Evolutionary conservation across 2,797 vertebrate genomes (phyloP), one percentile per base, ranked within the genome.

Genomic region (Staurois parvus): DNA sequence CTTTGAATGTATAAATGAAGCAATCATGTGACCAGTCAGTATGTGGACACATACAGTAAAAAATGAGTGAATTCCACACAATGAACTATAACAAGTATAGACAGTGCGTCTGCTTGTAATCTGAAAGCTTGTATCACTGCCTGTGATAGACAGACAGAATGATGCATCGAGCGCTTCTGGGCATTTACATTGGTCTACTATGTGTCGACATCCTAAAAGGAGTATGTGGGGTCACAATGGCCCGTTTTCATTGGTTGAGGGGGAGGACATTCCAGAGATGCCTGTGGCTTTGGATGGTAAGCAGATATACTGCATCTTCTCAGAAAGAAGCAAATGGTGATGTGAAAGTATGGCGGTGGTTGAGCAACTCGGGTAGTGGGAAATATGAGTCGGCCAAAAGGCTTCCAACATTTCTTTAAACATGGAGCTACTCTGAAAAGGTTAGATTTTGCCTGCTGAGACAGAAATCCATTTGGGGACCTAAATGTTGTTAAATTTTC

Each of bases 201-300:
- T 59, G 52, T 59, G 21, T 24, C 30, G 45, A 81, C 29, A 48
- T 34, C 13, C 13, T 48, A 70, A 34, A 70, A 70, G 17, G 45
- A 81, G 76, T 48, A 45, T 48, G 62, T 26, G 67, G 37, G 80
- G 80, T 74, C 85, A 83, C 40, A 79, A 62, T 69, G 70, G 69
- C 37, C 79, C 78, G 45, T 83, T 83, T 86, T 77, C 75, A 72
- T 32, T 37, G 74, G 52, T 68, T 56, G 84, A 74, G 24, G 84
- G 84, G 84, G 68, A 73, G 69, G 75, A 83, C 85, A 87, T 87
- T 83, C 80, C 81, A 74, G 28, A 72, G 28, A 83, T 87, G 81
- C 56, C 75, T 86, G 85, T 79, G 75, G 85, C 52, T 73, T 87
- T 83, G 64, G 29, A 56, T 59, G 76, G 56, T 32, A 75, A 68